Conservation (phyloP, 2,797 vertebrate genomes). For the Sebastes hubbsi region DNA sequence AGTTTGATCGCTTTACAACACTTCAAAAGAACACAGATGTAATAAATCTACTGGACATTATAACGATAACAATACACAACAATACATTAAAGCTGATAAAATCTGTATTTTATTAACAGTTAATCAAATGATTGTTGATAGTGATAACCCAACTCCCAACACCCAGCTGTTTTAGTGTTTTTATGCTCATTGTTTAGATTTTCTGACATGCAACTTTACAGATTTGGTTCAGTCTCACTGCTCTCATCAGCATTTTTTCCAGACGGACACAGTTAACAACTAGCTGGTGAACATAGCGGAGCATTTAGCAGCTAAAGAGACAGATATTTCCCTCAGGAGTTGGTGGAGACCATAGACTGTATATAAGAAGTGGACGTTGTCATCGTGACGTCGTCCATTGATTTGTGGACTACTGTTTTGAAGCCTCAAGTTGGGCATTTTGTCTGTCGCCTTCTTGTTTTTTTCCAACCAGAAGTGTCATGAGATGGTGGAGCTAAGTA, state of each 20-base stretch:
- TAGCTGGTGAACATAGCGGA: not conserved
- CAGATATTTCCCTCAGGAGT: not conserved
- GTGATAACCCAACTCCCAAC: not conserved
- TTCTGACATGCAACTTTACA: not conserved
- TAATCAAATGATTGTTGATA: not conserved
- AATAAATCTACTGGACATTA: not conserved
- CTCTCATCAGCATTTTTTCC: not conserved
- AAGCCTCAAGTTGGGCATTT: no score
- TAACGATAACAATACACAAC: not conserved
- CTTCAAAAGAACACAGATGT: slow-evolving; percentile 49
- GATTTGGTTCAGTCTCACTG: not conserved
- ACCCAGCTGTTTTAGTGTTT: not conserved
- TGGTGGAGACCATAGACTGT: not conserved
- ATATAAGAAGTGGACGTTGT: no score
- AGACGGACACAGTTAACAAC: not conserved
- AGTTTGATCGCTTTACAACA: slow-evolving; percentile 45
- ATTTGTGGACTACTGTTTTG: no score
- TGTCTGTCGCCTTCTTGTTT: not conserved
- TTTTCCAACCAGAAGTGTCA: not conserved
- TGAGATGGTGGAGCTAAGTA: not conserved
- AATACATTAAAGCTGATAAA: not conserved
- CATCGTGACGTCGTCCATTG: no score
- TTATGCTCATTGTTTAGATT: not conserved
- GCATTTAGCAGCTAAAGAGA: not conserved
- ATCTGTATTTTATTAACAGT: not conserved